phyloP scores from a whole-genome alignment of 2,113 vertebrate species.

The Isichthys henryi region DNA sequence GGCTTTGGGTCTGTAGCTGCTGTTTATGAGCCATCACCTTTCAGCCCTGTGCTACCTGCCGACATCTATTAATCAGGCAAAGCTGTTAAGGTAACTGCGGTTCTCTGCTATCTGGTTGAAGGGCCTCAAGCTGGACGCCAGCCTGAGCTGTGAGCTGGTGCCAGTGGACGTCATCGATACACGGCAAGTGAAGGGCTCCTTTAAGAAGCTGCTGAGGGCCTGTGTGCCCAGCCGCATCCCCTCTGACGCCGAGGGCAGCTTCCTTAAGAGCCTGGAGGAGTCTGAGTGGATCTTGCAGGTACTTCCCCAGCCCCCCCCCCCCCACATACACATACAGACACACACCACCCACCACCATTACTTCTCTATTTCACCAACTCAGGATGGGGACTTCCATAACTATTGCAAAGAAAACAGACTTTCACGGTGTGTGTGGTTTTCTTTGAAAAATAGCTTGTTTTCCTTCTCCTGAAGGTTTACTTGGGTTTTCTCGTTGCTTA shows the following conservation, averaged over 20 bases:
- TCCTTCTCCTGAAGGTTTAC: slow-evolving; percentile 28
- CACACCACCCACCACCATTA: neutral
- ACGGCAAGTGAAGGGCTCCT: slow-evolving; percentile 84
- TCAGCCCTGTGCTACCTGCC: neutral
- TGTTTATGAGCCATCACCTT: neutral
- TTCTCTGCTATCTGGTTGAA: slow-evolving; percentile 43
- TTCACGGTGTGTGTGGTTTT: neutral
- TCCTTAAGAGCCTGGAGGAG: slow-evolving; percentile 85
- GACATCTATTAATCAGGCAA: neutral
- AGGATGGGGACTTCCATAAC: neutral
- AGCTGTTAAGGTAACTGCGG: neutral
- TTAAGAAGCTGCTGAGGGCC: slow-evolving; percentile 91
- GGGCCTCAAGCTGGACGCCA: slow-evolving; percentile 86
- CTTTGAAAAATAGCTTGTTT: slow-evolving; percentile 23
- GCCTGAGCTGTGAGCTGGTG: slow-evolving; percentile 91
- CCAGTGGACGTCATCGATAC: slow-evolving; percentile 92
- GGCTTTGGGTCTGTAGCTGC: neutral
- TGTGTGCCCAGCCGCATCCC: slow-evolving; percentile 82
- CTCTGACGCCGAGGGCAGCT: slow-evolving; percentile 78
- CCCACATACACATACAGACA: too few species aligned
- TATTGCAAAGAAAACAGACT: neutral
- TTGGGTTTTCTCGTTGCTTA: slow-evolving; percentile 26
- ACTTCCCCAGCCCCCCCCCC: neutral
- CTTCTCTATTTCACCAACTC: neutral
- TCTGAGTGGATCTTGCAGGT: slow-evolving; percentile 97